Evolutionary conservation across 2,113 vertebrate genomes (phyloP).

Genomic region (Centrocercus urophasianus): DNA sequence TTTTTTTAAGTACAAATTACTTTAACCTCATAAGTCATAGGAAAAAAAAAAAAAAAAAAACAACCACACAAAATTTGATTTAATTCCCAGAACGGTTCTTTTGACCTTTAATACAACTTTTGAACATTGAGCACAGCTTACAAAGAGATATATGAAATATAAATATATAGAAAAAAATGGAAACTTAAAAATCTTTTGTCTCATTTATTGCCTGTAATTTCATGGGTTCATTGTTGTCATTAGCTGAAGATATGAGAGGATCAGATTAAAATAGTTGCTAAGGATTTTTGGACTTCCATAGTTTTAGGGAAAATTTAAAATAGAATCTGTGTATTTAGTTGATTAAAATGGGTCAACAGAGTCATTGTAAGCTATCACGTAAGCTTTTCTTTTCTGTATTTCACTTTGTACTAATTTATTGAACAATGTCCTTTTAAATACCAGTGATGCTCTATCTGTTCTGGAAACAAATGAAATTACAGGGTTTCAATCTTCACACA

Average conservation of each 20-base stretch:
- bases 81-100: background rate
- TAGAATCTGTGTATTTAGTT: background rate
- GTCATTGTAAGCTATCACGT: background rate
- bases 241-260: background rate
- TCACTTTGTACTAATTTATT: constrained; percentile 50
- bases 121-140: background rate
- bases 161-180: background rate
- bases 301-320: background rate
- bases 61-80: background rate
- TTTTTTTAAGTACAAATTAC: constrained; percentile 46
- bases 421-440: constrained; percentile 46
- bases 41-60: background rate
- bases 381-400: constrained; percentile 11
- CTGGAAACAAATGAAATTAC: constrained; percentile 68
- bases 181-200: background rate
- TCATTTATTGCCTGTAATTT: background rate
- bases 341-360: background rate
- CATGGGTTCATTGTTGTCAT: background rate
- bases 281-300: background rate
- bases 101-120: background rate
- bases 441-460: constrained; percentile 8
- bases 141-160: background rate
- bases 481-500: constrained; percentile 29
- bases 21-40: background rate
- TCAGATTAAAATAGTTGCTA: background rate